Percentiles rank a stretch among this genome's conserved stretches.
Conservation (phyloP, 2,113 vertebrate genomes). For the Coryphaenoides rupestris region DNA sequence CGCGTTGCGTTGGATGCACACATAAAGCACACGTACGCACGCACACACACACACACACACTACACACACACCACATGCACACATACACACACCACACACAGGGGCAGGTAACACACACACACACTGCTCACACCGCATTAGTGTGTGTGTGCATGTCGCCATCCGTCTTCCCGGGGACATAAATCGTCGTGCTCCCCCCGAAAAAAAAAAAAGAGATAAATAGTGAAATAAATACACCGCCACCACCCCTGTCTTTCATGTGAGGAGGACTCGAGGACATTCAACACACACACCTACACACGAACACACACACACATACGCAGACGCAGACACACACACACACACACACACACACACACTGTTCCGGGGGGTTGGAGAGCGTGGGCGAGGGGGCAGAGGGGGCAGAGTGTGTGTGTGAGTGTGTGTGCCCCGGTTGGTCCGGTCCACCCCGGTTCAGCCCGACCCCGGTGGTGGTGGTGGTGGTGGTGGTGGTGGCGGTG, state of each 20-base stretch:
- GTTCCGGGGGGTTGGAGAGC: slow-evolving; percentile 47
- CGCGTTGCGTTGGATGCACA: slow-evolving; percentile 31
- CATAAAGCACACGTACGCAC: slow-evolving; percentile 35
- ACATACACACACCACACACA: too few relatives aligned
- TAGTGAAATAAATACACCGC: background rate
- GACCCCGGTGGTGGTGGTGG: too few relatives aligned
- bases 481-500: background rate
- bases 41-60: background rate
- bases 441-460: too few relatives aligned
- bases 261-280: background rate
- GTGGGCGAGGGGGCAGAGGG: too few relatives aligned
- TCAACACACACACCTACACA: background rate
- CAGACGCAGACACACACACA: too few relatives aligned
- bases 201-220: slow-evolving; percentile 24
- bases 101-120: background rate
- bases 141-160: slow-evolving; percentile 25
- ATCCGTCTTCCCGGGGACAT: slow-evolving; percentile 26
- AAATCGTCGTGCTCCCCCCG: slow-evolving; percentile 23
- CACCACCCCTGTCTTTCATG: background rate
- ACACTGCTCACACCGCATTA: background rate
- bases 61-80: slow-evolving; percentile 9
- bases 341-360: background rate
- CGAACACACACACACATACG: background rate
- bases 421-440: too few relatives aligned
- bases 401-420: too few relatives aligned